Base-by-base conservation (phyloP, 2,113 vertebrate genomes). In the Rousettus leschenaultii region DNA sequence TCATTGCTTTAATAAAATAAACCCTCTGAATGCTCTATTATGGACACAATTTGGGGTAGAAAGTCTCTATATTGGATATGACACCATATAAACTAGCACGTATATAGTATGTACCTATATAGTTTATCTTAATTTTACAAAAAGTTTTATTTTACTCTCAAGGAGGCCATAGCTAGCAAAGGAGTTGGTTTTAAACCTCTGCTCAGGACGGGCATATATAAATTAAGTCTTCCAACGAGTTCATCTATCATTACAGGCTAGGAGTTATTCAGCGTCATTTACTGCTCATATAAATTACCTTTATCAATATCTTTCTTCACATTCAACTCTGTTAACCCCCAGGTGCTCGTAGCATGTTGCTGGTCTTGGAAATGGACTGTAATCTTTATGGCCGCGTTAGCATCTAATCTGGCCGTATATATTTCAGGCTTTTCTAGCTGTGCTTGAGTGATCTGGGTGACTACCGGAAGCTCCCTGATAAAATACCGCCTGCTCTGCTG, bases 211-310 rank as follows among this genome's bases (percentile, higher is more conserved):
- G 89, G 48, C 43, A 77, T 55, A 96, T 98, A n/a, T n/a, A n/a
- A n/a, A n/a, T n/a, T n/a, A 98, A 97, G 97, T 98, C 97, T 97
- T 97, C 92, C 96, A 96, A 96, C 80, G 97, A 97, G 93, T 95
- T 91, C 96, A 95, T 97, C 95, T 94, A 93, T 98, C 89, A 96
- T 96, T 96, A 96, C 83, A 79, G 91, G 79, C 92, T 94, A 95
- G 75, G 95, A 97, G 96, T 98, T 97, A 96, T 93, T 97, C 87
- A 51, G 80, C 92, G 88, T 96, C 97, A 97, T 98, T 97, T 94
- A 95, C 89, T 97, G 93, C 96, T 97, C 93, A 86, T 97, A 92
- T 94, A 97, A 97, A 98, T 96, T 97, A 70, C 96, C 92, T 98
- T 97, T 61, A 95, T 94, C 97, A 97, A 94, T 95, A 95, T 93